Evolutionary conservation across 2,888 invertebrate genomes (phyloP).

Genomic region (Sepioteuthis lessoniana): DNA sequence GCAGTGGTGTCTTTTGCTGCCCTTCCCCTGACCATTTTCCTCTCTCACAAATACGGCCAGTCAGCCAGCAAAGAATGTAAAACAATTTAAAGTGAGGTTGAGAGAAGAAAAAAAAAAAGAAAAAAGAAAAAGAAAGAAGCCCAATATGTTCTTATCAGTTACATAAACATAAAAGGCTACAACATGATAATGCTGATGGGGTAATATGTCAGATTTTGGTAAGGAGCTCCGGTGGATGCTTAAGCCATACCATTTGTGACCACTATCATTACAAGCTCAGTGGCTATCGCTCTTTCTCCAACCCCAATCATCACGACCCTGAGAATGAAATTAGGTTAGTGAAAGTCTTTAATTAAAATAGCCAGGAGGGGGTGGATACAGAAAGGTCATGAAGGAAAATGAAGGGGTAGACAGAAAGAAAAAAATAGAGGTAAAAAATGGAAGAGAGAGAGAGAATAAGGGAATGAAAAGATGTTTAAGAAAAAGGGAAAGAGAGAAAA

Average conservation of each 20-base stretch:
- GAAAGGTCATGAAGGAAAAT: not conserved
- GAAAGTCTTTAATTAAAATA: not conserved
- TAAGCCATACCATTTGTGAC: not conserved
- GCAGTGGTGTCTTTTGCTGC: not conserved
- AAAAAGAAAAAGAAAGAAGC: not conserved
- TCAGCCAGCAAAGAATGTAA: not conserved
- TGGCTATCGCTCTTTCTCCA: not conserved
- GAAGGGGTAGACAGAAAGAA: not conserved
- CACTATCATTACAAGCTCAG: not conserved
- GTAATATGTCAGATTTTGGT: not conserved
- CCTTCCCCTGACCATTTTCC: not conserved
- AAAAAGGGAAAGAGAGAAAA: not conserved
- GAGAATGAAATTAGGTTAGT: not conserved
- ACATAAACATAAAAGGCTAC: not conserved
- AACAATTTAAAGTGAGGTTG: not conserved
- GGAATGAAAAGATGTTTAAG: too few relatives aligned
- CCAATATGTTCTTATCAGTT: not conserved
- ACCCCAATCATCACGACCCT: not conserved
- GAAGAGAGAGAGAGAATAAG: not conserved
- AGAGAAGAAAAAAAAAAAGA: not conserved
- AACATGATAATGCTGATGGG: not conserved
- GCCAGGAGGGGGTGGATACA: not conserved
- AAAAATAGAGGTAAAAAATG: not conserved
- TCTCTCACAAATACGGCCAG: not conserved
- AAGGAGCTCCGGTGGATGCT: not conserved